Evolutionary conservation across 2,797 vertebrate species (phyloP).

Genomic region (Centroberyx gerrardi): DNA sequence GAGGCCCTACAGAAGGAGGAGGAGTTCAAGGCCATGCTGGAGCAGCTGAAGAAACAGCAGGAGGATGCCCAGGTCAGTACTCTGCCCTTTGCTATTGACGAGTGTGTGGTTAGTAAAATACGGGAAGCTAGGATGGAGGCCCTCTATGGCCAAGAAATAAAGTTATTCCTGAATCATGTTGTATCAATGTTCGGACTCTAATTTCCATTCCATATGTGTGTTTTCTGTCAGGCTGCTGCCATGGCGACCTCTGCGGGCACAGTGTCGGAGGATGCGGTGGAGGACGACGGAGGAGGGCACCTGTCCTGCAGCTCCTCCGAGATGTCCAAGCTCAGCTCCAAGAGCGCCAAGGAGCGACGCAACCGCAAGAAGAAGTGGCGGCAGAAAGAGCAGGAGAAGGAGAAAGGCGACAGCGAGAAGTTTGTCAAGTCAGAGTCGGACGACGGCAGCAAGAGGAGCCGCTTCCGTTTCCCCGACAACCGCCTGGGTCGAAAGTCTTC

Average conservation of each 20-base stretch:
- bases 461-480: conserved; percentile 95
- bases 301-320: conserved; percentile 97
- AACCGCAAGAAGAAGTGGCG: conserved; percentile 96
- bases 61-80: conserved; percentile 92
- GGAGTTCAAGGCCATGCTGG: conserved; percentile 97
- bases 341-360: conserved; percentile 97
- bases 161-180: not conserved
- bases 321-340: conserved; percentile 97
- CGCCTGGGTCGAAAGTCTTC: conserved; percentile 96
- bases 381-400: conserved; percentile 96
- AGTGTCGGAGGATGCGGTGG: conserved; percentile 95
- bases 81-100: not conserved
- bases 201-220: not conserved
- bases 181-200: conserved; percentile 3
- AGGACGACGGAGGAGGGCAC: conserved; percentile 93
- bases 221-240: conserved; percentile 87
- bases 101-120: not conserved
- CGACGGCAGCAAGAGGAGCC: conserved; percentile 94
- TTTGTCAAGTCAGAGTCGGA: conserved; percentile 99
- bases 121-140: not conserved
- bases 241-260: conserved; percentile 98
- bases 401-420: conserved; percentile 97
- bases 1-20: conserved; percentile 95
- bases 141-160: not conserved
- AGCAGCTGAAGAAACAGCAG: conserved; percentile 95